Percentiles rank a stretch among this genome's conserved stretches.
Evolutionary conservation across 2,113 vertebrate species (phyloP).

Genomic region (Dipodomys stephensi): DNA sequence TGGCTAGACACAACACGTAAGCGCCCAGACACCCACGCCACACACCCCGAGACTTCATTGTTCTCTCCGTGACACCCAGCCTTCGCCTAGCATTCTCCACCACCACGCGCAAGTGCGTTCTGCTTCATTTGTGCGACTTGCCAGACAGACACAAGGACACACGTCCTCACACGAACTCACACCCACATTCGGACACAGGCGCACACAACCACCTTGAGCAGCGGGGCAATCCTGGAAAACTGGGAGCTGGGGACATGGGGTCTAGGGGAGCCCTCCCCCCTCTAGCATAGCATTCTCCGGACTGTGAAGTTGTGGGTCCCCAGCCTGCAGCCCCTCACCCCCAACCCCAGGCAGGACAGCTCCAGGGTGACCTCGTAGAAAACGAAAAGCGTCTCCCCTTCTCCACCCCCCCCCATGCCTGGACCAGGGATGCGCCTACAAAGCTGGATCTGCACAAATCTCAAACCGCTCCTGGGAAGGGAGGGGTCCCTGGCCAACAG

Average conservation of each 20-base stretch:
- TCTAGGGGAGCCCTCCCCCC: neutral
- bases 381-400: neutral
- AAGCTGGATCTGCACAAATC: neutral
- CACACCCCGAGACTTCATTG: constrained; percentile 54
- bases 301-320: no score
- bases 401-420: neutral
- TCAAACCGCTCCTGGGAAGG: neutral
- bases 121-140: neutral
- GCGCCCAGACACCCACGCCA: neutral
- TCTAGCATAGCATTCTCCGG: no score
- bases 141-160: constrained; percentile 4
- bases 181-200: neutral
- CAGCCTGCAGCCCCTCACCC: neutral
- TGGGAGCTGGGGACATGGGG: no score
- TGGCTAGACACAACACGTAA: neutral
- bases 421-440: neutral
- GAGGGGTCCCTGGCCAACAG: no score
- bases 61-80: neutral
- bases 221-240: neutral
- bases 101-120: neutral
- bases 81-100: neutral
- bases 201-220: neutral
- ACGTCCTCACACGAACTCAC: neutral
- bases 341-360: neutral
- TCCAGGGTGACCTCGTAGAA: neutral